Percentiles rank a stretch among this genome's conserved stretches.
These are phyloP conservation scores for Dreissena rostriformis DNA, from an alignment of 1,140 invertebrate genomes.

Conservation along the genomic window DNA sequence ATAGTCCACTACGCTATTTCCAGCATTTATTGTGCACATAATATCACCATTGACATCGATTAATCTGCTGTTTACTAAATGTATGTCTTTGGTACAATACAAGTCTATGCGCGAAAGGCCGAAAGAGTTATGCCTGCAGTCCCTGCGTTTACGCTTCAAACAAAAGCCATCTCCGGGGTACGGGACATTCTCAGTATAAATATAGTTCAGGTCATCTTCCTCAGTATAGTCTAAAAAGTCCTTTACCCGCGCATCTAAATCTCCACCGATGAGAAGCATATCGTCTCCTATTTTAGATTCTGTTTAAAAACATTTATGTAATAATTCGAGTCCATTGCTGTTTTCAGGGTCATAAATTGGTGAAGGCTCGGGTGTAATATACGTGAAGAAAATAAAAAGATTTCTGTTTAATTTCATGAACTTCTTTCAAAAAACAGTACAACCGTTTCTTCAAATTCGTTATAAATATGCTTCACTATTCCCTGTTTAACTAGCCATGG, in stretches of 20 bases:
- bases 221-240: too few relatives aligned
- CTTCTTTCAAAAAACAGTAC: background rate
- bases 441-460: conserved; percentile 19
- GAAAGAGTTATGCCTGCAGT: too few relatives aligned
- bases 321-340: conserved; percentile 6
- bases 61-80: too few relatives aligned
- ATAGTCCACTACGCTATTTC: too few relatives aligned
- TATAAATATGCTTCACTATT: conserved; percentile 6
- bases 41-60: too few relatives aligned
- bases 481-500: background rate
- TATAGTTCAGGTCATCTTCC: too few relatives aligned
- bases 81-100: too few relatives aligned
- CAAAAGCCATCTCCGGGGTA: too few relatives aligned
- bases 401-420: background rate
- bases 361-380: conserved; percentile 10
- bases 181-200: background rate
- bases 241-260: conserved; percentile 24
- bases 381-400: conserved; percentile 7
- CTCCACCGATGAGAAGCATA: background rate
- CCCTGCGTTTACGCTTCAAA: too few relatives aligned
- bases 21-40: too few relatives aligned
- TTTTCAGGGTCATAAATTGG: conserved; percentile 15
- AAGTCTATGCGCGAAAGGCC: too few relatives aligned
- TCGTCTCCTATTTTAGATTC: background rate
- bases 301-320: background rate